phyloP scores from a whole-genome alignment of 2,797 vertebrate genomes.

The Lagocephalus sceleratus region DNA sequence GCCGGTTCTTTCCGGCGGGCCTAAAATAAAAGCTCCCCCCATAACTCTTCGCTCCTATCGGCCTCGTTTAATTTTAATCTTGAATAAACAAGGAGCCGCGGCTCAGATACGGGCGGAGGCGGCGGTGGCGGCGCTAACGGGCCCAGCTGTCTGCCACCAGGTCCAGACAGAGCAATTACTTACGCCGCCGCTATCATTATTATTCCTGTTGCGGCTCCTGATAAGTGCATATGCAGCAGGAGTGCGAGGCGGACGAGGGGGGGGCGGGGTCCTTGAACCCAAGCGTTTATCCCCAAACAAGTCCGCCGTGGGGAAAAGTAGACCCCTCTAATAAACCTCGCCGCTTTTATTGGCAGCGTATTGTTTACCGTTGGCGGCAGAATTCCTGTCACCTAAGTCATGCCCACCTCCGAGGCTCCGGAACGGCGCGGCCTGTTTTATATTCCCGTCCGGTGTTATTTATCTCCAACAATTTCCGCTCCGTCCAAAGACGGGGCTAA shows the following conservation, averaged over 20 bases:
- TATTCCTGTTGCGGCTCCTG: constrained; percentile 65
- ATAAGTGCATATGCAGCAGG: constrained; percentile 68
- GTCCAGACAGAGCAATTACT: constrained; percentile 70
- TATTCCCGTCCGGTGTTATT: constrained; percentile 89
- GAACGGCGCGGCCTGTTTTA: constrained; percentile 87
- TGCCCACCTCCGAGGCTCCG: constrained; percentile 86
- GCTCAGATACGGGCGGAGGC: constrained; percentile 33
- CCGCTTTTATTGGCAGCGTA: constrained; percentile 60
- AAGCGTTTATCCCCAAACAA: constrained; percentile 19
- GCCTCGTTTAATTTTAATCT: constrained; percentile 39
- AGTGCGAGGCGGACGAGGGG: constrained; percentile 33
- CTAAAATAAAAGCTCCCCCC: constrained; percentile 19
- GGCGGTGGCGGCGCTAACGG: constrained; percentile 11
- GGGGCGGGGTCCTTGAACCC: constrained; percentile 69
- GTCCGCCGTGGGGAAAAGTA: not conserved
- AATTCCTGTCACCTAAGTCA: constrained; percentile 85
- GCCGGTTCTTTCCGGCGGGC: constrained; percentile 18
- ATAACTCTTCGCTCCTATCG: constrained; percentile 55
- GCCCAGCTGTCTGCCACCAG: constrained; percentile 43
- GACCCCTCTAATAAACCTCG: constrained; percentile 44
- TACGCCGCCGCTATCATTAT: constrained; percentile 69
- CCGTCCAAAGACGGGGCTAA: constrained; percentile 89
- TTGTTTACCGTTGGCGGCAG: constrained; percentile 84
- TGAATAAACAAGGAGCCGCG: constrained; percentile 37
- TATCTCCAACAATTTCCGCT: constrained; percentile 92